Percentiles rank a stretch among this genome's conserved stretches.
Evolutionary conservation across 2,113 vertebrate species (phyloP).

Genomic region (Bothrops jararaca): DNA sequence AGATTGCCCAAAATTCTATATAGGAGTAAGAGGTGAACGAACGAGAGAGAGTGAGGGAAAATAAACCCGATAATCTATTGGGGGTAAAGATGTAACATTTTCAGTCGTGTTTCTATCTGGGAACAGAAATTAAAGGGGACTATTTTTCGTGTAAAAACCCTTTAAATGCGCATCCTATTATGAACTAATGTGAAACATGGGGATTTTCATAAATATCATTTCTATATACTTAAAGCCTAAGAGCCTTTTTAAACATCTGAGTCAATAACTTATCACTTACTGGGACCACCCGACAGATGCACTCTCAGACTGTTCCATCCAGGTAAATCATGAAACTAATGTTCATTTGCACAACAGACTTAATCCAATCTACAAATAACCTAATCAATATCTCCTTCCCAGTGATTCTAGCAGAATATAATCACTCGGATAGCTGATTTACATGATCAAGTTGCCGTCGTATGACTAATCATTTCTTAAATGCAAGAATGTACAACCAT

Average conservation of each 20-base stretch:
- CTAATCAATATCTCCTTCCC: no score
- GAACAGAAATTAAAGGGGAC: background rate
- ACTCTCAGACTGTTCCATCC: no score
- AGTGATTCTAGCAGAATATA: no score
- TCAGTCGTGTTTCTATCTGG: background rate
- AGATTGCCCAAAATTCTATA: background rate
- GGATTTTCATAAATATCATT: background rate
- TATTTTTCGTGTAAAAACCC: background rate
- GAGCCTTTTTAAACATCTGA: background rate
- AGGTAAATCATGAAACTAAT: no score
- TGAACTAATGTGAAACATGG: background rate
- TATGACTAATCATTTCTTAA: no score
- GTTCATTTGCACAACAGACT: no score
- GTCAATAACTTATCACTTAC: no score
- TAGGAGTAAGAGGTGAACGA: background rate
- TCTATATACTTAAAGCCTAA: background rate
- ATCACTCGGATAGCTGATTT: no score
- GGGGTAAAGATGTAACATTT: background rate
- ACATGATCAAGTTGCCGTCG: no score
- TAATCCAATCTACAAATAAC: no score
- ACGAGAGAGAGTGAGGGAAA: background rate
- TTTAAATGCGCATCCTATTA: background rate
- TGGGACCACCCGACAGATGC: no score
- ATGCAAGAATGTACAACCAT: no score
- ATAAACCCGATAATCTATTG: background rate